These are phyloP conservation scores for Drepanosiphum platanoidis DNA, from an alignment of 2,888 invertebrate genomes.

Conservation along the genomic window DNA sequence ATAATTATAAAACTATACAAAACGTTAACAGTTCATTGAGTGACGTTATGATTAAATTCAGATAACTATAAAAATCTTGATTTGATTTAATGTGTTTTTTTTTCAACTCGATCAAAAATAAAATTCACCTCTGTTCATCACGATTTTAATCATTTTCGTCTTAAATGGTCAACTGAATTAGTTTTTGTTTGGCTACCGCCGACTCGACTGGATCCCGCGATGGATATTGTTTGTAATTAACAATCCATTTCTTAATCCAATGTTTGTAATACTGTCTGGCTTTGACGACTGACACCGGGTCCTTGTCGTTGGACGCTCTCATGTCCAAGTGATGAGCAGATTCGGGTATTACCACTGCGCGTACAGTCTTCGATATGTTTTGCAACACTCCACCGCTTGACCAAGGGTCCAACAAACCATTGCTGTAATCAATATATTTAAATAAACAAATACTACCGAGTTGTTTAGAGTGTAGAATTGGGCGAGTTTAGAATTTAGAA, in stretches of 20 bases:
- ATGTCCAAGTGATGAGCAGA: constrained; percentile 89
- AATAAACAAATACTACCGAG: constrained; percentile 13
- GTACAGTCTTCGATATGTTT: constrained; percentile 74
- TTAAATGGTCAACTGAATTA: background rate
- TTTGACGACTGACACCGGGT: constrained; percentile 74
- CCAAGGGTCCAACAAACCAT: constrained; percentile 89
- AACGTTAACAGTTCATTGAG: too few species aligned
- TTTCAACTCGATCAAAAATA: too few species aligned
- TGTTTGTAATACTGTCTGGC: constrained; percentile 74
- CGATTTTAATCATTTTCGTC: too few species aligned
- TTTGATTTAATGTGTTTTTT: too few species aligned
- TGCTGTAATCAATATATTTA: constrained; percentile 70
- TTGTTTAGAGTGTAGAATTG: background rate
- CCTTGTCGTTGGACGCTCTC: constrained; percentile 73
- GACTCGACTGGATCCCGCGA: background rate
- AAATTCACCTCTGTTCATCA: too few species aligned
- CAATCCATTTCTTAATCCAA: constrained; percentile 74
- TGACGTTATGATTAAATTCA: too few species aligned
- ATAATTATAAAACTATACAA: too few species aligned
- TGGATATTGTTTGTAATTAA: constrained; percentile 63
- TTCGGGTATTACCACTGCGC: constrained; percentile 80
- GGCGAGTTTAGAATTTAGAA: background rate
- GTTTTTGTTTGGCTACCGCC: background rate
- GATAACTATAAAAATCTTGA: too few species aligned
- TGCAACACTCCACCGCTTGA: constrained; percentile 83